Conservation (phyloP, 2,797 vertebrate species). For the Podarcis lilfordi region DNA sequence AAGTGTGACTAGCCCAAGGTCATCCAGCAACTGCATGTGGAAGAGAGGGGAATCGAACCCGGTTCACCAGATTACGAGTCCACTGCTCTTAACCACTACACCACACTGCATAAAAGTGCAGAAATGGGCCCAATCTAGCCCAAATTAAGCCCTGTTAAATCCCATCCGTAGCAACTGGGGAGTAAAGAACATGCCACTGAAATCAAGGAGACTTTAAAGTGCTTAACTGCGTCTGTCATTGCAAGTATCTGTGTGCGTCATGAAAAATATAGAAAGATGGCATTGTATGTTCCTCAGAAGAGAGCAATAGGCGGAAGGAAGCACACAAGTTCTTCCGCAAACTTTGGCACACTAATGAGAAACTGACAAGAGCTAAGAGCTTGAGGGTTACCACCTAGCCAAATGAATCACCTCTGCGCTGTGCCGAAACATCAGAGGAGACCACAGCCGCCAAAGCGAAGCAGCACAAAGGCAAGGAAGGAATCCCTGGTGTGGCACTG, state of each 20-base stretch:
- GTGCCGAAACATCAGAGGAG: not conserved
- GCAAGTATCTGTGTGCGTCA: not conserved
- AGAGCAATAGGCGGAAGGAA: not conserved
- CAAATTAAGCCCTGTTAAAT: not conserved
- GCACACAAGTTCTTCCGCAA: not conserved
- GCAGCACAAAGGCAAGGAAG: not conserved
- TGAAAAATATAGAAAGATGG: not conserved
- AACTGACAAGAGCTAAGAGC: not conserved
- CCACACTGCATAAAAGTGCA: too few relatives aligned
- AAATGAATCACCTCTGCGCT: not conserved
- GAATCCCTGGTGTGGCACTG: not conserved
- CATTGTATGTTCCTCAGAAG: not conserved
- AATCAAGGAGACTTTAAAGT: not conserved
- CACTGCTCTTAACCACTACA: too few relatives aligned
- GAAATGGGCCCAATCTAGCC: not conserved
- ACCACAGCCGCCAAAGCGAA: not conserved
- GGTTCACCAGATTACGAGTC: too few relatives aligned
- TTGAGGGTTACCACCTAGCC: not conserved
- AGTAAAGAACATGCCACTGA: not conserved
- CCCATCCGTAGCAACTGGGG: not conserved
- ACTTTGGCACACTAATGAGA: not conserved
- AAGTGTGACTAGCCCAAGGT: too few relatives aligned
- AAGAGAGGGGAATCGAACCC: fast-evolving
- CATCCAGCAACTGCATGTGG: too few relatives aligned
- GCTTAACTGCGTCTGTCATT: not conserved